Evolutionary conservation across 2,797 vertebrate genomes (phyloP).

Genomic region (Hemitrygon akajei): DNA sequence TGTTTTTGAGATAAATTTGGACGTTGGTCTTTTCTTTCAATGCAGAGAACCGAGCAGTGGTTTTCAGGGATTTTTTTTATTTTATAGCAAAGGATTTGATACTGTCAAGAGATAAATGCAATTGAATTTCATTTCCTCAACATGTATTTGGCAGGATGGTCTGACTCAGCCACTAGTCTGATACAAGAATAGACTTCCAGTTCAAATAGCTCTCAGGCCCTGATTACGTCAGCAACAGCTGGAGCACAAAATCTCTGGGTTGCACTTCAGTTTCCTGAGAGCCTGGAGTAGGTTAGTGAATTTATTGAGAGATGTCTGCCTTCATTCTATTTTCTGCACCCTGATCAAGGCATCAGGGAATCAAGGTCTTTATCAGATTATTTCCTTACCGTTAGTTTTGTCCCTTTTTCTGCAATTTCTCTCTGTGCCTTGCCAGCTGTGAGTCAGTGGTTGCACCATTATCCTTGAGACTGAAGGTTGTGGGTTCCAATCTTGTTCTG

Average conservation of each 20-base stretch:
- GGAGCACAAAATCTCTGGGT: neutral
- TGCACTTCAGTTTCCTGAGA: conserved; percentile 2
- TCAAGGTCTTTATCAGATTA: neutral
- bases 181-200: conserved; percentile 22
- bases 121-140: neutral
- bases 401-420: neutral
- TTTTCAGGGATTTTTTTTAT: neutral
- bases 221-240: neutral
- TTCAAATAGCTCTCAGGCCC: neutral
- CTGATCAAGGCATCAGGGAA: neutral
- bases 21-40: neutral
- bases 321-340: neutral
- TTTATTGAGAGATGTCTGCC: neutral
- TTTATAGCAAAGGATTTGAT: neutral
- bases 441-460: too few relatives aligned
- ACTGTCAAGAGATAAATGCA: neutral
- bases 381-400: neutral
- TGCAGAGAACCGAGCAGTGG: neutral
- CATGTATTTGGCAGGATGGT: neutral
- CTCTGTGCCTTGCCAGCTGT: neutral
- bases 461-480: too few relatives aligned
- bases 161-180: neutral
- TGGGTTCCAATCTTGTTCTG: too few relatives aligned
- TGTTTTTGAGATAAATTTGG: neutral
- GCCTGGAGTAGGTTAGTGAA: neutral